Evolutionary conservation across 2,888 invertebrate genomes (phyloP).

Genomic region (Chrysolina americana): DNA sequence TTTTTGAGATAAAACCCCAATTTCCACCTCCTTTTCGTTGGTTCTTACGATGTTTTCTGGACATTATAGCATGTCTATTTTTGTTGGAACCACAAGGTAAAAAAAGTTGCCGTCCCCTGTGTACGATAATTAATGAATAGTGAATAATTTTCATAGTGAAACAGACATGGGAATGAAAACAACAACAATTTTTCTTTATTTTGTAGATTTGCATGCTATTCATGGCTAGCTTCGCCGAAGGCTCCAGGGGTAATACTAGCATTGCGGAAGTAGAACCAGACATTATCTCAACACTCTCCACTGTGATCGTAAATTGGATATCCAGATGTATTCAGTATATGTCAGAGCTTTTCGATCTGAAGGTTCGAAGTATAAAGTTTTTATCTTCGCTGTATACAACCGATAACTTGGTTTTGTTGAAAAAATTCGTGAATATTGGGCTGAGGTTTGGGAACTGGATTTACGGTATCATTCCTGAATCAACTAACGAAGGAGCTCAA

Average conservation of each 20-base stretch:
- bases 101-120: too few relatives aligned
- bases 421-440: slow-evolving; percentile 48
- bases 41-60: too few relatives aligned
- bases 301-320: slow-evolving; percentile 39
- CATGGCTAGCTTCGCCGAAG: slow-evolving; percentile 7
- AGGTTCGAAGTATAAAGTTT: slow-evolving; percentile 53
- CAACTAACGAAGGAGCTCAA: slow-evolving; percentile 35
- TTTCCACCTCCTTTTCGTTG: too few relatives aligned
- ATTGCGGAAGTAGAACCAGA: slow-evolving; percentile 19
- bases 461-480: slow-evolving; percentile 42
- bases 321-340: slow-evolving; percentile 46
- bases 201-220: slow-evolving; percentile 8
- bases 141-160: too few relatives aligned
- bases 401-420: slow-evolving; percentile 57
- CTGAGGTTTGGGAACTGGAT: slow-evolving; percentile 47
- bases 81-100: too few relatives aligned
- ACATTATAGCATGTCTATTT: too few relatives aligned
- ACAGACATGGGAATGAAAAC: too few relatives aligned
- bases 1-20: too few relatives aligned
- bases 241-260: not conserved
- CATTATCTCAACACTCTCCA: slow-evolving; percentile 32
- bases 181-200: not conserved
- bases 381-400: slow-evolving; percentile 55
- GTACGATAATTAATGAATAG: too few relatives aligned
- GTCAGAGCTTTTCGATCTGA: slow-evolving; percentile 55